Base-by-base conservation (phyloP, 37 sponge, comb jelly and placozoan genomes). In the Hormiphora californensis region DNA sequence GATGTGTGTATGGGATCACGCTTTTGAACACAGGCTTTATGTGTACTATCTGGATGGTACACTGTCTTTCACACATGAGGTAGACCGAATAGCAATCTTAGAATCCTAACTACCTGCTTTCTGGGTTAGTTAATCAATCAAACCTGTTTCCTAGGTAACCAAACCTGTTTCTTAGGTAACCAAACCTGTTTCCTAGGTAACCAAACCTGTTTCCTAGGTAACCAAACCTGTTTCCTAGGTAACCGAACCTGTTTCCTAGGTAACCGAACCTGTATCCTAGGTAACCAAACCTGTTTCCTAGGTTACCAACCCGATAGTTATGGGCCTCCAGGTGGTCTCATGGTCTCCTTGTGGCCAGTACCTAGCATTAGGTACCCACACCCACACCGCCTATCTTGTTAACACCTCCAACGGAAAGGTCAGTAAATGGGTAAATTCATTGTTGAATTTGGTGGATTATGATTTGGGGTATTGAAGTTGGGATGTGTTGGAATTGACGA, bases 1-100 rank as follows among this genome's bases (percentile, higher is more conserved):
- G 81, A n/a, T 73, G 46, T 73, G 81, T 40, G 43, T 73, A 32
- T 73, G 81, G 81, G 81, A 73, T 33, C 81, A 73, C 81, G 12
- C 38, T 5, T 73, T 73, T 30, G 81, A 73, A 17, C 81, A 73
- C 81, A 39, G 81, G 27, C 32, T 73, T 23, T 73, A 73, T 46
- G 43, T 73, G 27, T 73, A 32, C 22, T 73, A 43, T 7, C 35
- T 73, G 44, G 81, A 73, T 73, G 81, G 81, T 1, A 36, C 81
- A 9, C 23, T n/a, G 12, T 22, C 43, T n/a, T 73, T 73, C 81
- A 32, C 81, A 5, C 81, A 73, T 30, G 81, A 73, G 81, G 44
- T 41, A 40, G n/a, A n/a, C n/a, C n/a, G n/a, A n/a, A n/a, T n/a
- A n/a, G n/a, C n/a, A n/a, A 41, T 0, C 21, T 46, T 46, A 12